Evolutionary conservation across 2,888 invertebrate species (phyloP).

Genomic region (Metacarcinus magister): DNA sequence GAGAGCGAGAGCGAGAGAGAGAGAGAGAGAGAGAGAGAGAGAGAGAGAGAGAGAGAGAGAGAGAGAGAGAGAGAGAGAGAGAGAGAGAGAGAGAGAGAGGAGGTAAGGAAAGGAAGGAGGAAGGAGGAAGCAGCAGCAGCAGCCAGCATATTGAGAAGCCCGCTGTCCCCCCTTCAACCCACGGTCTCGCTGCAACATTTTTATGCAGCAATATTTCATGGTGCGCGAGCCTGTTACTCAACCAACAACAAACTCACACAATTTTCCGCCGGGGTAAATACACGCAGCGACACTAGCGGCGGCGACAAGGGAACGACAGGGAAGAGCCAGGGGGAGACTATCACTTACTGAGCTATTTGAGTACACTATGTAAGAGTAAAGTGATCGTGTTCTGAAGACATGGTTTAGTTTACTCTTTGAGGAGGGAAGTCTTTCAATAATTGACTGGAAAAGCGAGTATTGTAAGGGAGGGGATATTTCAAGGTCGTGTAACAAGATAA

Average conservation of each 20-base stretch:
- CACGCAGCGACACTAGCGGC: not conserved
- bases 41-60: not conserved
- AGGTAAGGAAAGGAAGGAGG: not conserved
- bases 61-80: not conserved
- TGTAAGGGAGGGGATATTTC: too few relatives aligned
- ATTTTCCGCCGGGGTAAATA: not conserved
- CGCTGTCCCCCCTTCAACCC: not conserved
- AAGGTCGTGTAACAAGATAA: too few relatives aligned
- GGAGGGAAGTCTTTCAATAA: too few relatives aligned
- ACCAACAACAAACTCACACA: not conserved
- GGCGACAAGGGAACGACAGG: not conserved
- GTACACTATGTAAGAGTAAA: too few relatives aligned
- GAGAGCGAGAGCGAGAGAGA: not conserved
- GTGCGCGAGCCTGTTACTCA: not conserved
- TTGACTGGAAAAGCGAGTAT: too few relatives aligned
- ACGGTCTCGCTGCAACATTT: not conserved
- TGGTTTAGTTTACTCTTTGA: too few relatives aligned
- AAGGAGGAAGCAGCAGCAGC: not conserved
- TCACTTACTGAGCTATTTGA: too few relatives aligned
- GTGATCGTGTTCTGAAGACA: too few relatives aligned
- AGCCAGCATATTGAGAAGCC: not conserved
- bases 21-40: not conserved
- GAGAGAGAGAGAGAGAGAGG: not conserved
- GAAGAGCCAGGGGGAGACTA: not conserved
- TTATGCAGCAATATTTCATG: slow-evolving; percentile 26